Base-by-base conservation (phyloP, 2,888 invertebrate species). In the Clitarchus hookeri region DNA sequence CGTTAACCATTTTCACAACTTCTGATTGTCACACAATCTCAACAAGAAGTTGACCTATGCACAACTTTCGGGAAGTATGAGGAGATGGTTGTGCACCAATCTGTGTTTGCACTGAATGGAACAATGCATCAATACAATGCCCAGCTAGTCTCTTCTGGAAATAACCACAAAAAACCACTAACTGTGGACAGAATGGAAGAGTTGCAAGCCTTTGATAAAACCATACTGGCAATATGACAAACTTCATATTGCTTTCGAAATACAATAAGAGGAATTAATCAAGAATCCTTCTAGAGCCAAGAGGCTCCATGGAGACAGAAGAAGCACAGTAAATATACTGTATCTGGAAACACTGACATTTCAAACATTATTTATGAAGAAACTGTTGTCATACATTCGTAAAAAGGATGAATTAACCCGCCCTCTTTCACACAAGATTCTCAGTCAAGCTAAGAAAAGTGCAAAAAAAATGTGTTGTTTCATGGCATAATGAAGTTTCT, bases 51-150 rank as follows among this genome's bases (percentile, higher is more conserved):
- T 36, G 80, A 80, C 27, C 80, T 80, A 26, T 26, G 8, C 80
- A 80, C 80, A 80, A 80, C 80, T 26, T 80, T 80, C n/a, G 80
- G 80, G 26, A 80, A 80, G 80, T 80, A 80, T 26, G 80, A 80
- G 44, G 25, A 25, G 80, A 25, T 26, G 11, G 8, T 80, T 80
- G 80, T 80, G 27, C 80, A 11, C 23, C 27, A 26, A 80, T 80
- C 12, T 26, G 0, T 2, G 80, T 80, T 80, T 80, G 26, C 80
- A 80, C 80, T 36, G 19, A 26, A 80, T 26, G 80, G 80, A 80
- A 80, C 80, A 80, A 9, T 80, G 80, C 23, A 80, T 80, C 80
- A 80, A 23, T 80, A n/a, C n/a, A n/a, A n/a, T n/a, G 9, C 23
- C 16, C 80, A 80, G 27, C 80, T 80, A 80, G 26, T 80, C 12